Percentiles rank a stretch among this genome's conserved stretches.
Evolutionary conservation across 2,797 vertebrate species (phyloP).

Genomic region (Phylloscopus collybita): DNA sequence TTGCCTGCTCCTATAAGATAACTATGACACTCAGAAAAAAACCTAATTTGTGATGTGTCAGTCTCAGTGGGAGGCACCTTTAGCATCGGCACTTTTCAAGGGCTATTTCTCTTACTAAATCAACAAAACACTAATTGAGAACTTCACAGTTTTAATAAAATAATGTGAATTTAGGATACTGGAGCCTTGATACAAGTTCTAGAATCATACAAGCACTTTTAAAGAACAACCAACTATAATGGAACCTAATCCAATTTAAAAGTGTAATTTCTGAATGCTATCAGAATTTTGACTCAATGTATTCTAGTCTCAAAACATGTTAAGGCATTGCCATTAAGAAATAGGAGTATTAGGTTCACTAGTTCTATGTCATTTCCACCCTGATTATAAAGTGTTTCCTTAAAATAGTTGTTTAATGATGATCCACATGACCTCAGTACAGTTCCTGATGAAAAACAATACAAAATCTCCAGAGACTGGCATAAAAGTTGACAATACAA

Average conservation of each 20-base stretch:
- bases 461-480: background rate
- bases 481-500: background rate
- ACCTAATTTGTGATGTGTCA: background rate
- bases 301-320: background rate
- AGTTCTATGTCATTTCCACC: background rate
- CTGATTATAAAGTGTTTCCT: background rate
- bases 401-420: constrained; percentile 15
- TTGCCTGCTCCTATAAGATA: background rate
- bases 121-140: background rate
- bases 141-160: background rate
- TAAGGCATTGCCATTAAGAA: background rate
- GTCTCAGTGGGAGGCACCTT: background rate
- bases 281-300: background rate
- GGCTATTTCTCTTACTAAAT: background rate
- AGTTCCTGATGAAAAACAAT: background rate
- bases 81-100: background rate
- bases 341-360: background rate
- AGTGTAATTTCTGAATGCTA: background rate
- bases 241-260: background rate
- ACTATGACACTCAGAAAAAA: background rate
- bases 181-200: background rate
- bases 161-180: background rate
- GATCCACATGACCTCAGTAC: background rate
- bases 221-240: background rate
- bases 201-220: background rate